A percentile compares a stretch with the other conserved stretches of the same genome.
Evolutionary conservation across 2,113 vertebrate species (phyloP).

Genomic region (Pipa parva): DNA sequence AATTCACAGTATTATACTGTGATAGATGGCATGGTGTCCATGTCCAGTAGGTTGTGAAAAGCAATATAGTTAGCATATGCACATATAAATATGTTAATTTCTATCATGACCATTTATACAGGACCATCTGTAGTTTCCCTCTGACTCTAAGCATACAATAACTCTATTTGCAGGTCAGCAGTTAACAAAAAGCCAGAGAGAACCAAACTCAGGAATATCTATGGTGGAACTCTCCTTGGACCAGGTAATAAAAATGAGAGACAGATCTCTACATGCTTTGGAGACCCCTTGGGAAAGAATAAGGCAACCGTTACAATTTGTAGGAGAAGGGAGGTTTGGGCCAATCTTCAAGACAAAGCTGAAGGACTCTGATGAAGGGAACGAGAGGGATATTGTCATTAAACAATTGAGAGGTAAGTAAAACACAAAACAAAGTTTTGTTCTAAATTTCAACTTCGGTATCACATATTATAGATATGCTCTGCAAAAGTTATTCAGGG

Average conservation of each 20-base stretch:
- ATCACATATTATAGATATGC: too few relatives aligned
- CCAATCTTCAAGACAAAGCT: slow-evolving; percentile 52
- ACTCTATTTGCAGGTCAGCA: neutral
- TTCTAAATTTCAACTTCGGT: too few relatives aligned
- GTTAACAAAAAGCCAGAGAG: neutral
- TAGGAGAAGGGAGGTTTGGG: slow-evolving; percentile 47
- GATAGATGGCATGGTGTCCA: too few relatives aligned
- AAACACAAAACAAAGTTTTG: too few relatives aligned
- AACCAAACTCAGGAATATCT: slow-evolving; percentile 33
- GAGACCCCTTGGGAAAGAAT: slow-evolving; percentile 59
- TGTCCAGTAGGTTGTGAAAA: too few relatives aligned
- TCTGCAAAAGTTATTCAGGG: too few relatives aligned
- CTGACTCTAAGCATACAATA: too few relatives aligned
- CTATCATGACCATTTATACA: too few relatives aligned
- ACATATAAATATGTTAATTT: too few relatives aligned
- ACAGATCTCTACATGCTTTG: slow-evolving; percentile 49
- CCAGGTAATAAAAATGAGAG: slow-evolving; percentile 45
- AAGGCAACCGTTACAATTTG: slow-evolving; percentile 45
- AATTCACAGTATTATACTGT: too few relatives aligned
- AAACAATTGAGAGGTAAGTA: slow-evolving; percentile 27
- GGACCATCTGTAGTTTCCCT: too few relatives aligned
- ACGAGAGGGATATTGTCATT: slow-evolving; percentile 2
- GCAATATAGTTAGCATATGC: too few relatives aligned
- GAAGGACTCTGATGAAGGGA: neutral
- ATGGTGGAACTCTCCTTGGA: slow-evolving; percentile 53